Evolutionary conservation across 2,113 vertebrate species (phyloP).

Genomic region (Apodemus speciosus): DNA sequence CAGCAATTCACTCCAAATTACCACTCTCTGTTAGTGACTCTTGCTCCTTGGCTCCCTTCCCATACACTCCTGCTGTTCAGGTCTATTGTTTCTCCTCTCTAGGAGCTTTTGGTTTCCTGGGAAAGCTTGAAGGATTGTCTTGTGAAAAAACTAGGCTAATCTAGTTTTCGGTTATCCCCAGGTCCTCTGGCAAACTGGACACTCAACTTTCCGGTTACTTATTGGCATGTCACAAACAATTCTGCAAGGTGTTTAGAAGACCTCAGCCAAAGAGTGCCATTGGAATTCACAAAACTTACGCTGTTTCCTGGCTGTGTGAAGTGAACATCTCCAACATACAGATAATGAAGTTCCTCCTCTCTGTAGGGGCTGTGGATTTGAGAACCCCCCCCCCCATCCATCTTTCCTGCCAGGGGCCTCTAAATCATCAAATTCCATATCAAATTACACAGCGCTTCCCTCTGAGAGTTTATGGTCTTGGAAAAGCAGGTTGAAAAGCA

Average conservation of each 20-base stretch:
- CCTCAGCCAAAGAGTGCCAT: constrained; percentile 19
- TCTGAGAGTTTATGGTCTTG: constrained; percentile 59
- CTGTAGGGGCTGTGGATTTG: constrained; percentile 8
- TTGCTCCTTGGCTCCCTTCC: constrained; percentile 83
- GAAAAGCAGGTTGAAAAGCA: constrained; percentile 65
- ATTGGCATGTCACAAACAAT: background rate
- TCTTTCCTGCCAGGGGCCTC: constrained; percentile 35
- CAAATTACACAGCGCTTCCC: constrained; percentile 66
- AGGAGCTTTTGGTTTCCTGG: constrained; percentile 78
- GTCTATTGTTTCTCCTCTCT: constrained; percentile 83
- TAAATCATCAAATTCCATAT: constrained; percentile 60
- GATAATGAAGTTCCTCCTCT: constrained; percentile 57
- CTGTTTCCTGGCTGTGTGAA: constrained; percentile 42
- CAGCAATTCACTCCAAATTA: constrained; percentile 87
- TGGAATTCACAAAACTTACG: background rate
- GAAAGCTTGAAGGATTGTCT: constrained; percentile 77
- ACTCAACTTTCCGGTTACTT: background rate
- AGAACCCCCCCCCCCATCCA: background rate
- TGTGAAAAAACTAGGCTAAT: constrained; percentile 69
- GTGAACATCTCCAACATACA: background rate
- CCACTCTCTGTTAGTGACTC: constrained; percentile 84
- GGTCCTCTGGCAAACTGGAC: constrained; percentile 29
- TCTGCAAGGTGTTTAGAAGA: background rate
- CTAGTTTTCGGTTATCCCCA: constrained; percentile 55
- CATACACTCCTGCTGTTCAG: constrained; percentile 85